Percentiles rank a stretch among this genome's conserved stretches.
Evolutionary conservation across 2,888 invertebrate genomes (phyloP).

Genomic region (Drosophila demipolita): DNA sequence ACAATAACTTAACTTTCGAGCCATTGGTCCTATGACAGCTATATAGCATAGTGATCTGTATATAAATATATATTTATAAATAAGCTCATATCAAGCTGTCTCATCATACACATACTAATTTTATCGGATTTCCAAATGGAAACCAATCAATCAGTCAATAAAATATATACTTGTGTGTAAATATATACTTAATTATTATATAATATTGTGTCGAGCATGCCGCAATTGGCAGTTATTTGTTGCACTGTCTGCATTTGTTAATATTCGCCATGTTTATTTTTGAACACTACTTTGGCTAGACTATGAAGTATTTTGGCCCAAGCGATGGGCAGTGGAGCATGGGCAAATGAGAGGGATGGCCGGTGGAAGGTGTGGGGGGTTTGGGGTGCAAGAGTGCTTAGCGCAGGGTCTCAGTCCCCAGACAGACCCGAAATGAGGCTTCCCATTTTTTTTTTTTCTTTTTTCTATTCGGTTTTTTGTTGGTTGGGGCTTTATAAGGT

Average conservation of each 20-base stretch:
- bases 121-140: background rate
- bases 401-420: slow-evolving; percentile 38
- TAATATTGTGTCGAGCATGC: slow-evolving; percentile 8
- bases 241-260: slow-evolving; percentile 8
- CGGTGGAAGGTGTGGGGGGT: background rate
- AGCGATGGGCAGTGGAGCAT: slow-evolving; percentile 2
- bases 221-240: background rate
- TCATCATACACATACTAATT: background rate
- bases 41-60: background rate
- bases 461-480: background rate
- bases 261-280: slow-evolving; percentile 36
- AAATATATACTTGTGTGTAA: background rate
- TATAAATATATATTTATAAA: background rate
- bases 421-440: slow-evolving; percentile 39
- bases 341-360: background rate
- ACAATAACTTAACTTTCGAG: background rate
- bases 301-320: slow-evolving; percentile 42
- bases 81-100: background rate
- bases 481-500: slow-evolving; percentile 14
- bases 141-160: background rate
- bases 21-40: background rate
- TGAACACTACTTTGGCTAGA: slow-evolving; percentile 24
- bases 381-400: slow-evolving; percentile 11
- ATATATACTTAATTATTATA: background rate
- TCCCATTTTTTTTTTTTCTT: slow-evolving; percentile 22